Base-by-base conservation (phyloP, 1,140 invertebrate species). In the Sesamia nonagrioides region DNA sequence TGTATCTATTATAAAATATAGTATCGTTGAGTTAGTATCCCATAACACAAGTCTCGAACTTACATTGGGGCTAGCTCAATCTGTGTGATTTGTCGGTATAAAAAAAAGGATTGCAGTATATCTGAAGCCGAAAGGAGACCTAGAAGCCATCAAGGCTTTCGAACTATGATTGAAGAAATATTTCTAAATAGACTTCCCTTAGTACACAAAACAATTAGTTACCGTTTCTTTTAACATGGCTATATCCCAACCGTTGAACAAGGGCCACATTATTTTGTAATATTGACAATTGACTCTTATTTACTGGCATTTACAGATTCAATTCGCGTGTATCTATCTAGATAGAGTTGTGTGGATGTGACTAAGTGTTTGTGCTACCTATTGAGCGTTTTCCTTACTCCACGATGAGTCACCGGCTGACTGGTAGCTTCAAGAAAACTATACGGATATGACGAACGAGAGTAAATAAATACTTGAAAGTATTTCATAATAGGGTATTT, bases 341-440 rank as follows among this genome's bases (percentile, higher is more conserved):
- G 66, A 69, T 13, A 33, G 21, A 40, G 11, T 69, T 50, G 66
- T 48, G 42, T 66, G 37, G 2, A 42, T 69, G 50, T 69, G 66
- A 69, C 66, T 69, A 69, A 69, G 66, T 69, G 66, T 69, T 69
- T 50, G 13, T 48, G 66, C 42, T 69, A 69, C 66, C 66, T 50
- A 69, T 17, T 50, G 40, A 48, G 21, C 66, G 45, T 69, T 69
- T 69, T 69, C 66, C 66, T 69, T 69, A 42, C 37, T 66, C 17
- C 35, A 7, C 4, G 1, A 27, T 69, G 66, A 69, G 66, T 69
- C 66, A 69, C 11, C 61, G 17, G 8, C 61, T 21, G 61, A 42
- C n/a, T 66, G 9, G 61, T 15, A 40, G 42, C 7, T 17, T 5
- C 9, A 1, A 48, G 42, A 4, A 35, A 13, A 17, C 7, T 45